Conservation (phyloP, 2,113 vertebrate genomes). For the Grantiella picta region DNA sequence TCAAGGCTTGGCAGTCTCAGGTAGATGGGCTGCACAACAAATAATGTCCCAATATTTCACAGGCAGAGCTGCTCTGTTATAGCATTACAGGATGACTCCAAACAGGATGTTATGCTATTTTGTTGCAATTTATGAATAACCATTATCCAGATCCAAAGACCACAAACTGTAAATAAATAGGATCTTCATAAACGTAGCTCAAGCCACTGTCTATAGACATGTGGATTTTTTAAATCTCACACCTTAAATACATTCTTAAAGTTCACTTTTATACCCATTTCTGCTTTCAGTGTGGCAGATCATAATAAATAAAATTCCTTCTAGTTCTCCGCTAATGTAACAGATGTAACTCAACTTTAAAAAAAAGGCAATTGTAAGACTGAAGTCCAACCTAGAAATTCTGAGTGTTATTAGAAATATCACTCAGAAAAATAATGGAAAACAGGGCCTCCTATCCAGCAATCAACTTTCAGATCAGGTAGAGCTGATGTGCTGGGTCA, state of each 20-base stretch:
- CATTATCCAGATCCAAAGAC: neutral
- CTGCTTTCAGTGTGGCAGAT: neutral
- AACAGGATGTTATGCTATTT: neutral
- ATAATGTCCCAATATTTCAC: neutral
- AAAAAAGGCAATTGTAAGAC: neutral
- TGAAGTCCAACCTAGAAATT: neutral
- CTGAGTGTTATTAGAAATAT: neutral
- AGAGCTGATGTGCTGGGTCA: neutral
- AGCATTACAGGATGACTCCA: neutral
- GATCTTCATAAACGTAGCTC: neutral
- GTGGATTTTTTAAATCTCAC: neutral
- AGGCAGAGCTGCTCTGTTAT: neutral
- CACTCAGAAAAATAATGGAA: neutral
- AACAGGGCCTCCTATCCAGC: neutral
- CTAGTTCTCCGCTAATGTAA: neutral
- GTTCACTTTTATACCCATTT: neutral
- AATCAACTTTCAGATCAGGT: neutral
- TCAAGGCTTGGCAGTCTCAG: neutral
- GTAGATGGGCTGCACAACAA: neutral
- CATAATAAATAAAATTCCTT: neutral
- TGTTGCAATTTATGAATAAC: neutral
- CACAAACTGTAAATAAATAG: neutral
- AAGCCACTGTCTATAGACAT: neutral
- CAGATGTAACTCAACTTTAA: neutral
- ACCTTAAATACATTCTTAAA: neutral